These are phyloP conservation scores for Leucozona laternaria DNA, from an alignment of 2,888 invertebrate genomes.

Conservation along the genomic window DNA sequence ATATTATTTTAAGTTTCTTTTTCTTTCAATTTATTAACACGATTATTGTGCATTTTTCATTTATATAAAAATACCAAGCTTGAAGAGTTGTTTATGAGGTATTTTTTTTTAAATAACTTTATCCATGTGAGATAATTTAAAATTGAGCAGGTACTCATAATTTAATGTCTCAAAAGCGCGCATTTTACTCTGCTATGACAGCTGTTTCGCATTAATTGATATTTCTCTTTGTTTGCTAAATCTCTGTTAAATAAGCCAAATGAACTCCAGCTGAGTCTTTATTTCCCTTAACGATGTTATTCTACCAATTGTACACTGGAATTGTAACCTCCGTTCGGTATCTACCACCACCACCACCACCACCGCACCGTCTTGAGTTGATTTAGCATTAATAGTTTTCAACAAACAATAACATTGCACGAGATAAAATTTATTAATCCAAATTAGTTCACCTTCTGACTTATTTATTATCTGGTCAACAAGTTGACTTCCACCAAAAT, in stretches of 20 bases:
- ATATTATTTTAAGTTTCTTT: too few species aligned
- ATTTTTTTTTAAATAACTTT: not conserved
- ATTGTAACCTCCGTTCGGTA: not conserved
- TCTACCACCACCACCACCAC: conserved; percentile 22
- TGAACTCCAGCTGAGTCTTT: conserved; percentile 62
- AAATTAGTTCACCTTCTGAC: conserved; percentile 73
- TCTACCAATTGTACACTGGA: not conserved
- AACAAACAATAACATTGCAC: conserved; percentile 40
- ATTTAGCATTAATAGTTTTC: conserved; percentile 42
- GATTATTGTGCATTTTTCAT: too few species aligned
- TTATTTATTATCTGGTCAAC: conserved; percentile 72
- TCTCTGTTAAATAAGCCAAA: not conserved
- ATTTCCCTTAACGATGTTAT: conserved; percentile 33
- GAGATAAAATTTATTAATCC: conserved; percentile 52
- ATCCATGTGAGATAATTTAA: not conserved
- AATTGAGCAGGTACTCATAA: not conserved
- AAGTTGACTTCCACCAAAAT: conserved; percentile 61
- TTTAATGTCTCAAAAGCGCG: conserved; percentile 30
- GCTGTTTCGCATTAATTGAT: conserved; percentile 51
- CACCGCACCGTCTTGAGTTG: conserved; percentile 6
- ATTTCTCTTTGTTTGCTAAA: conserved; percentile 46
- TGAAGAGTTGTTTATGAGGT: too few species aligned
- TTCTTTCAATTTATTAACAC: too few species aligned
- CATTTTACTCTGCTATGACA: conserved; percentile 49
- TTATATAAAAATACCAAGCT: too few species aligned